Conservation (phyloP, 2,888 invertebrate genomes). For the Tridacna crocea region DNA sequence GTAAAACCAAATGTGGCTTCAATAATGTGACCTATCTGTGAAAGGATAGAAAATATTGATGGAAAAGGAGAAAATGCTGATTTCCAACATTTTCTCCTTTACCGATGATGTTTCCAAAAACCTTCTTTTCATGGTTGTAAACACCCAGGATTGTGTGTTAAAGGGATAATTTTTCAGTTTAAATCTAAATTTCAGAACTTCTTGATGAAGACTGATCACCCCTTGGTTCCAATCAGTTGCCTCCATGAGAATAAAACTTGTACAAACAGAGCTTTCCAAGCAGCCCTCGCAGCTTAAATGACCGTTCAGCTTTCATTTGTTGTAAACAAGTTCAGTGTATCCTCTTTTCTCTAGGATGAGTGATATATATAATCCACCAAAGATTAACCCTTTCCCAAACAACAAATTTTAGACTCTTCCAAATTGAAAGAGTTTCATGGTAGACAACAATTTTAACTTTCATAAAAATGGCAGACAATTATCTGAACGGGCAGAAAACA, state of each 20-base stretch:
- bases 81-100: background rate
- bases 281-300: conserved; percentile 72
- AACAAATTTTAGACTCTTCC: background rate
- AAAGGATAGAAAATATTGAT: background rate
- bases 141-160: background rate
- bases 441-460: no score
- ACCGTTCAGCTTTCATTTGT: no score
- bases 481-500: background rate
- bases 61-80: background rate
- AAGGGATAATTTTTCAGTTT: background rate
- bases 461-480: no score
- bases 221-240: conserved; percentile 75
- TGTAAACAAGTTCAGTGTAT: no score
- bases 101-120: background rate
- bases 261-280: conserved; percentile 60
- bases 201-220: conserved; percentile 76
- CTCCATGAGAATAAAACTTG: conserved; percentile 66
- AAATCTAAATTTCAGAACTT: conserved; percentile 71
- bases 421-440: no score
- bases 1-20: no score
- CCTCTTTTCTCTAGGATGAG: background rate
- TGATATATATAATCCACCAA: no score
- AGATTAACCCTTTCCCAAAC: background rate
- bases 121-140: background rate
- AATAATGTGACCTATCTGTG: no score